phyloP scores from a whole-genome alignment of 2,797 vertebrate species.

The Enteromius mattozi region DNA sequence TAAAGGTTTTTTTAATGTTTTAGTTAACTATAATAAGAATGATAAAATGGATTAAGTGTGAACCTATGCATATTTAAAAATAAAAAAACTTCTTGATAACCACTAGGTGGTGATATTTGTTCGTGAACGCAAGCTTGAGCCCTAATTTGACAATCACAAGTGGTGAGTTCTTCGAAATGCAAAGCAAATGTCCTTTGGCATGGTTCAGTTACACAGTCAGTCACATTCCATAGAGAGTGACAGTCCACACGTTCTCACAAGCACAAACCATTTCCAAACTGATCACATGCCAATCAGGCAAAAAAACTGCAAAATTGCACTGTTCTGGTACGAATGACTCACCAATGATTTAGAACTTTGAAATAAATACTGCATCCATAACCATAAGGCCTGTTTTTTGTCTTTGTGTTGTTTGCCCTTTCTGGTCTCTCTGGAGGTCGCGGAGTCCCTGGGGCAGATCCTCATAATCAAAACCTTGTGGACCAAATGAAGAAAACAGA shows the following conservation, averaged over 20 bases:
- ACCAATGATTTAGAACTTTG: slow-evolving; percentile 30
- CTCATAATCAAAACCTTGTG: slow-evolving; percentile 48
- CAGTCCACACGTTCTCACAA: neutral
- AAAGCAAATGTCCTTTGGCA: slow-evolving; percentile 7
- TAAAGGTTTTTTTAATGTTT: neutral
- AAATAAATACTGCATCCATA: slow-evolving; percentile 32
- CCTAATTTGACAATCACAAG: neutral
- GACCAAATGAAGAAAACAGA: slow-evolving; percentile 42
- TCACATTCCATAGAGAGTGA: slow-evolving; percentile 12
- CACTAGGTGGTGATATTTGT: slow-evolving; percentile 41
- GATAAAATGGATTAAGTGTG: too few species aligned
- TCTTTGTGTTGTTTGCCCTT: slow-evolving; percentile 19
- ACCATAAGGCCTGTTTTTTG: slow-evolving; percentile 16
- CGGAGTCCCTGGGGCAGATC: slow-evolving; percentile 32
- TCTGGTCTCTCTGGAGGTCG: slow-evolving; percentile 33
- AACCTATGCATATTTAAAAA: neutral
- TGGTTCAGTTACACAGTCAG: slow-evolving; percentile 14
- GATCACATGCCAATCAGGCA: slow-evolving; percentile 32
- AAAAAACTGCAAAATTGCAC: neutral
- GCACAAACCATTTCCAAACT: neutral
- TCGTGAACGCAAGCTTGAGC: neutral
- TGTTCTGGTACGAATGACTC: slow-evolving; percentile 21
- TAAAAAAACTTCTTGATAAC: neutral
- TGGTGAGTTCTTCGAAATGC: slow-evolving; percentile 21
- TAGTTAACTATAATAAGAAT: neutral